Base-by-base conservation (phyloP, 2,113 vertebrate species). In the Enhydra lutris region DNA sequence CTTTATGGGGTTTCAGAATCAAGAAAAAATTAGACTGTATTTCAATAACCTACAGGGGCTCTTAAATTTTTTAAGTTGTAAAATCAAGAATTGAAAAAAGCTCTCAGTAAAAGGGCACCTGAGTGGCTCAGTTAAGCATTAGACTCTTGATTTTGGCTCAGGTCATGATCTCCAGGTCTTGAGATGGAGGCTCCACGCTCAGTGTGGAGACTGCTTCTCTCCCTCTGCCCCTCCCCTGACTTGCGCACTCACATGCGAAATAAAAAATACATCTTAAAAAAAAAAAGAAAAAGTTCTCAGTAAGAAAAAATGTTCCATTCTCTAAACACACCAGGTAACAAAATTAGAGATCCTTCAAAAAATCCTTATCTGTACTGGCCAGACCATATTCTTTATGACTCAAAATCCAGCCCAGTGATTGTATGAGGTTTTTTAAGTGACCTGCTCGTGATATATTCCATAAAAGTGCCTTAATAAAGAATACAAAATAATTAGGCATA, bases 351-450 rank as follows among this genome's bases (percentile, higher is more conserved):
- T 55, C 92, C 85, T 97, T 79, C 0, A 55, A 85, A 69, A 80
- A 81, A 92, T 21, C 3, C 39, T 91, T 82, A 92, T 61, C 55
- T 87, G 21, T 84, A 84, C 45, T 59, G 20, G 82, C 20, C 92
- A 97, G 63, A 89, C 26, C 31, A 29, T 78, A 81, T 91, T 74
- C 83, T 88, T 95, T 93, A 82, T 71, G 39, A 92, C 50, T 84
- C 50, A 92, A 95, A 97, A 88, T 78, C 7, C 7, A 96, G 20
- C 50, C 76, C 45, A 84, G 21, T 89, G 34, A 63, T 1, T 74
- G 21, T 52, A 7, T 63, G 47, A 67, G 55, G 36, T 61, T 74
- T 91, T 52, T 85, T 20, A 96, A 95, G 74, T 65, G n/a, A 91
- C 21, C 39, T 65, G 4, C 47, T 93, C 93, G 12, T 78, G 76